Evolutionary conservation across 2,797 vertebrate species (phyloP), one percentile per base, ranked within the genome.

Genomic region (Parotocinclus haroldoi): DNA sequence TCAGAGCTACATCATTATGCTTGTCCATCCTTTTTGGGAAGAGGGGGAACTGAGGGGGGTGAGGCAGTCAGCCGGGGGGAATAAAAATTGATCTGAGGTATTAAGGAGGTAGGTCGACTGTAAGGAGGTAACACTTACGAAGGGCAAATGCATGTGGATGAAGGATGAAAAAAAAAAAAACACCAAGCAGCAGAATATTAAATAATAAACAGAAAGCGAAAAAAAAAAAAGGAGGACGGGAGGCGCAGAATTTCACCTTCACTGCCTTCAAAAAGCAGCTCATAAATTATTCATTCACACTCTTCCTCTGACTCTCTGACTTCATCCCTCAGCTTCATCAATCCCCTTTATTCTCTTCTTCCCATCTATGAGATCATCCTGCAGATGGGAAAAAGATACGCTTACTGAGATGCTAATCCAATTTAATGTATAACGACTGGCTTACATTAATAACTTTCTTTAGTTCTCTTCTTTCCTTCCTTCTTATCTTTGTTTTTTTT

Each of bases 251-350:
- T 65, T 37, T 39, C 52, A 68, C 52, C 37, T 54, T 53, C 48
- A 27, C 40, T 72, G 51, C 44, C 60, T 68, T 61, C 19, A 62
- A 54, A 53, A 44, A 53, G 53, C 48, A 39, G 53, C 66, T 45
- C 9, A 57, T 77, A 12, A 72, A 77, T 66, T 54, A 67, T 75
- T 51, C 39, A 73, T 73, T 51, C 9, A 14, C 9, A 70, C 55
- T 18, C 48, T 49, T 58, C 18, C 50, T 68, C 38, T 65, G 49
- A 16, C 40, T 44, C 16, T 5, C 40, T 53, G 10, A 42, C 18
- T 44, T 57, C 52, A 56, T 53, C 42, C 74, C 81, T 54, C 50
- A 72, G 66, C 61, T 75, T 67, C 76, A 68, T 72, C 67, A 52
- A 7, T 58, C 19, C 48, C 71, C 49, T 5, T 62, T 57, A 18